Conservation (phyloP, 2,797 vertebrate genomes). For the Sus cebifrons region DNA sequence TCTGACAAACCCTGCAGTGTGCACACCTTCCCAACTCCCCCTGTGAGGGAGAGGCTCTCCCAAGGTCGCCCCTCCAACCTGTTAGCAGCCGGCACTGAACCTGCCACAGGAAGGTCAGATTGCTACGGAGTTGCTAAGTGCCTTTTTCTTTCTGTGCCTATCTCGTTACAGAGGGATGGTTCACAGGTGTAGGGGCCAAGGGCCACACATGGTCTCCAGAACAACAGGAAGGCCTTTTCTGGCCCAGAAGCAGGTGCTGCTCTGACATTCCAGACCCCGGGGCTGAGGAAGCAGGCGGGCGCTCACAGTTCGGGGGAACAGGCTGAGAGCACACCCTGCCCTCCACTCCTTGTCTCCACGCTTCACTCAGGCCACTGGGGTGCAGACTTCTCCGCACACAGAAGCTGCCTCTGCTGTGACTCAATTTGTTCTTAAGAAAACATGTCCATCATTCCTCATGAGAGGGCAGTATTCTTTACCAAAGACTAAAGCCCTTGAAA, state of each 20-base stretch:
- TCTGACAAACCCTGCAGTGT: neutral
- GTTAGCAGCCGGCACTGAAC: neutral
- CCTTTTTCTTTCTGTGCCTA: neutral
- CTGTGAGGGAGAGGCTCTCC: neutral
- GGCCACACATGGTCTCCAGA: neutral
- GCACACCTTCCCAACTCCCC: neutral
- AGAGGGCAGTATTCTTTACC: conserved; percentile 73
- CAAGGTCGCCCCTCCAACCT: neutral
- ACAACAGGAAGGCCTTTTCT: neutral
- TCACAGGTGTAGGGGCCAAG: neutral
- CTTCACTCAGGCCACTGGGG: neutral
- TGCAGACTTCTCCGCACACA: neutral
- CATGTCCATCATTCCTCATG: conserved; percentile 84
- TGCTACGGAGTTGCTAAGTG: neutral
- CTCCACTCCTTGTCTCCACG: neutral
- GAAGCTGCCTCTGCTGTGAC: neutral
- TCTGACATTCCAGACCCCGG: too few species aligned
- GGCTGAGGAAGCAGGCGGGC: neutral
- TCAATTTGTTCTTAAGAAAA: conserved; percentile 78
- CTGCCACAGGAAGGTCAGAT: neutral
- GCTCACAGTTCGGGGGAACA: neutral
- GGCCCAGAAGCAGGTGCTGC: neutral
- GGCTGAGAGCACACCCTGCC: neutral
- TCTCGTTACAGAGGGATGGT: neutral
- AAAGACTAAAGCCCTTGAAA: neutral